These are phyloP conservation scores for Biston betularia DNA, from an alignment of 2,888 invertebrate species.

Conservation along the genomic window DNA sequence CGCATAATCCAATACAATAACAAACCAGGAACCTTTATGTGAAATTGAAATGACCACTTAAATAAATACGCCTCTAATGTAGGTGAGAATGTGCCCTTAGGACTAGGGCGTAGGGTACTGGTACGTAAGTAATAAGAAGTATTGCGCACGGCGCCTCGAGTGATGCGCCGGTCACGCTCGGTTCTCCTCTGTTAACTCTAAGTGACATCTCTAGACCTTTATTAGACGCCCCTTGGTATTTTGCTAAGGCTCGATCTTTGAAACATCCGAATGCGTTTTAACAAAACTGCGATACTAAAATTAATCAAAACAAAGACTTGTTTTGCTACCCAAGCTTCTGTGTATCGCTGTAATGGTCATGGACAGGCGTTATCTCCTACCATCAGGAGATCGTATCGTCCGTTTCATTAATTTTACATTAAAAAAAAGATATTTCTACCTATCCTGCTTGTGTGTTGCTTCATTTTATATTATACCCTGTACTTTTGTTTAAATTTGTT, in stretches of 20 bases:
- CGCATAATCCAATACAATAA: slow-evolving; percentile 1
- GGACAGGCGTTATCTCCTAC: no score
- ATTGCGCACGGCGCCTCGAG: slow-evolving; percentile 49
- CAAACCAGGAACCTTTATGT: neutral
- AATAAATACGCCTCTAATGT: slow-evolving; percentile 11
- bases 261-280: no score
- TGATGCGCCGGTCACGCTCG: slow-evolving; percentile 50
- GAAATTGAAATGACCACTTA: slow-evolving; percentile 22
- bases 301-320: no score
- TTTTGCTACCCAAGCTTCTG: no score
- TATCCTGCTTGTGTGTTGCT: no score
- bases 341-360: no score
- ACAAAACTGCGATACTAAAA: no score
- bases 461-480: no score
- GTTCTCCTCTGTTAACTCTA: slow-evolving; percentile 1
- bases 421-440: no score
- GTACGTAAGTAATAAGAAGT: slow-evolving; percentile 45
- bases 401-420: no score
- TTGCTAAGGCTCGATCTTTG: neutral
- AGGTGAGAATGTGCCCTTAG: slow-evolving; percentile 25
- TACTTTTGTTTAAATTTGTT: no score
- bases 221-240: slow-evolving; percentile 2
- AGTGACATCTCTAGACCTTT: slow-evolving; percentile 16
- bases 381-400: no score
- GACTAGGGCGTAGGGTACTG: slow-evolving; percentile 11